These are phyloP conservation scores for Eurypyga helias DNA, from an alignment of 2,113 vertebrate genomes.

Conservation along the genomic window DNA sequence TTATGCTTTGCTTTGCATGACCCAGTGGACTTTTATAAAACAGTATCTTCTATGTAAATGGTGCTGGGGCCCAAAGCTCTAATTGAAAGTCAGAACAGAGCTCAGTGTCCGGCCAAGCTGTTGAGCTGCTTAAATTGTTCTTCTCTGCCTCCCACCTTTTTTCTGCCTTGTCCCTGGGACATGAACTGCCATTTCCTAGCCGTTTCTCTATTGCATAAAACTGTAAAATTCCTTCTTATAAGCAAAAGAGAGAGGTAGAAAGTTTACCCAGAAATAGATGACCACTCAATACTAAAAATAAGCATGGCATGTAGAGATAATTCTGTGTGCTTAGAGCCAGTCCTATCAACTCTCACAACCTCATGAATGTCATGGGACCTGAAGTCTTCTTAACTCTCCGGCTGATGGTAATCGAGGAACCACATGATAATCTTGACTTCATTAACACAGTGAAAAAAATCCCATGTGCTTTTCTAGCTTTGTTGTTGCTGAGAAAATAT, in stretches of 20 bases:
- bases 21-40: background rate
- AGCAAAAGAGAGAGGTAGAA: background rate
- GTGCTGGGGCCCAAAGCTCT: background rate
- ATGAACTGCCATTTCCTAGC: conserved; percentile 28
- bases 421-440: conserved; percentile 13
- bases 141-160: background rate
- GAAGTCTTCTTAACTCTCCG: background rate
- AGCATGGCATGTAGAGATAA: background rate
- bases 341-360: background rate
- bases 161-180: background rate
- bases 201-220: background rate
- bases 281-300: background rate
- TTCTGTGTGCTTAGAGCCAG: background rate
- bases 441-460: background rate
- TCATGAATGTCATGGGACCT: conserved; percentile 39
- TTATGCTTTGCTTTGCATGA: conserved; percentile 1
- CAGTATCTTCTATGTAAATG: background rate
- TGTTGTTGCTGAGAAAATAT: background rate
- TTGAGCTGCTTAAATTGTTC: background rate
- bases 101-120: background rate
- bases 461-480: background rate
- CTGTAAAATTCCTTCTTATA: background rate
- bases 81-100: background rate
- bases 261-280: background rate
- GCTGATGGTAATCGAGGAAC: background rate